Conservation (phyloP, 1,140 invertebrate genomes). For the Hetaerina americana region DNA sequence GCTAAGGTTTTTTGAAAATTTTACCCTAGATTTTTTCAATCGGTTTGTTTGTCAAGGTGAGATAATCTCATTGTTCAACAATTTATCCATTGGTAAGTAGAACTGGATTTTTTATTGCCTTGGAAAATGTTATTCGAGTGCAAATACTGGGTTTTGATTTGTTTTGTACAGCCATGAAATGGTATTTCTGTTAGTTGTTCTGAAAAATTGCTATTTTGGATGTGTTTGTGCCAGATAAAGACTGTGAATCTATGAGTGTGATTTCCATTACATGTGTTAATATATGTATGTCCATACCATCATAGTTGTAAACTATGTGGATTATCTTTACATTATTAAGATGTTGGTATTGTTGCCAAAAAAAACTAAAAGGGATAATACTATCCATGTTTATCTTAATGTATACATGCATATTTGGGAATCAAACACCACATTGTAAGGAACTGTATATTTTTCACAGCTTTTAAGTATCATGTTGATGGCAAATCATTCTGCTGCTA, state of each 20-base stretch:
- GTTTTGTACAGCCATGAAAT: neutral
- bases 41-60: neutral
- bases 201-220: neutral
- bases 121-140: neutral
- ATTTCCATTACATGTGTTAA: neutral
- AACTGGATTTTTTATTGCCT: slow-evolving; percentile 4
- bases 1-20: neutral
- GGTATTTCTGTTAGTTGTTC: neutral
- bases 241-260: neutral
- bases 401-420: neutral
- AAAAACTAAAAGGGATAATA: neutral
- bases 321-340: no score
- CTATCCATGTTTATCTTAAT: neutral
- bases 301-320: no score
- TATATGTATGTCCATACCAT: no score
- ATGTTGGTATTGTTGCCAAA: neutral
- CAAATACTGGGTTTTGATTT: neutral
- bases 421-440: neutral
- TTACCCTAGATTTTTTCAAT: neutral
- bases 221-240: neutral
- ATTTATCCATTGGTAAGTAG: neutral
- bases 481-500: neutral
- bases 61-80: neutral
- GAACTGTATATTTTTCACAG: neutral
- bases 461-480: neutral